These are phyloP conservation scores for Phymatocera aterrima DNA, from an alignment of 2,888 invertebrate genomes.

Conservation along the genomic window DNA sequence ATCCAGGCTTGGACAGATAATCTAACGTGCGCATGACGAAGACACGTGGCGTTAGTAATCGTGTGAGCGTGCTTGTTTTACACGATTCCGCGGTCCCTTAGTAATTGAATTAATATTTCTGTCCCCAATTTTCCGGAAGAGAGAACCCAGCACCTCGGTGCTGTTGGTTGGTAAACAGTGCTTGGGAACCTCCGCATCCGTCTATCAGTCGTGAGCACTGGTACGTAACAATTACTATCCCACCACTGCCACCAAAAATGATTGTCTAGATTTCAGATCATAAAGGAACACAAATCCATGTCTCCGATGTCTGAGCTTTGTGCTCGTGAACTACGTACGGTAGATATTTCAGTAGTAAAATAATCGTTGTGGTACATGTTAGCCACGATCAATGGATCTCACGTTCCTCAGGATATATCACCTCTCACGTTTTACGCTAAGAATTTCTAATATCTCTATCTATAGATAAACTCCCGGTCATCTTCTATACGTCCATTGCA, in stretches of 20 bases:
- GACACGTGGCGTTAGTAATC: not conserved
- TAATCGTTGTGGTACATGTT: not conserved
- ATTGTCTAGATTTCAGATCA: not conserved
- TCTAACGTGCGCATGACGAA: not conserved
- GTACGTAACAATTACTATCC: constrained; percentile 7
- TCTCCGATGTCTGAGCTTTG: not conserved
- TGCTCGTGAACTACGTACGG: not conserved
- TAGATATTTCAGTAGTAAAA: not conserved
- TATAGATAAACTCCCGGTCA: not conserved
- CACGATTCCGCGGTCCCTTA: not conserved
- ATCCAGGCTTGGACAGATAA: not conserved
- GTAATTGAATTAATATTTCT: constrained; percentile 8
- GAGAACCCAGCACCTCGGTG: not conserved
- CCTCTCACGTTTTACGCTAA: not conserved
- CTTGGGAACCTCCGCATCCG: not conserved
- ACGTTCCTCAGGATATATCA: not conserved
- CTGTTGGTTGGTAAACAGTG: not conserved
- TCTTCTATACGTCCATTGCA: not conserved
- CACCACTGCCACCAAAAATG: constrained; percentile 18
- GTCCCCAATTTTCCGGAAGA: constrained; percentile 3
- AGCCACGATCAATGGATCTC: not conserved
- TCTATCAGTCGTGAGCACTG: not conserved
- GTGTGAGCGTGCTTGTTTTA: not conserved
- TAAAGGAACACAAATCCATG: not conserved
- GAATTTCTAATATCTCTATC: not conserved